Conservation (phyloP, 2,113 vertebrate genomes). For the Rhagologus leucostigma region DNA sequence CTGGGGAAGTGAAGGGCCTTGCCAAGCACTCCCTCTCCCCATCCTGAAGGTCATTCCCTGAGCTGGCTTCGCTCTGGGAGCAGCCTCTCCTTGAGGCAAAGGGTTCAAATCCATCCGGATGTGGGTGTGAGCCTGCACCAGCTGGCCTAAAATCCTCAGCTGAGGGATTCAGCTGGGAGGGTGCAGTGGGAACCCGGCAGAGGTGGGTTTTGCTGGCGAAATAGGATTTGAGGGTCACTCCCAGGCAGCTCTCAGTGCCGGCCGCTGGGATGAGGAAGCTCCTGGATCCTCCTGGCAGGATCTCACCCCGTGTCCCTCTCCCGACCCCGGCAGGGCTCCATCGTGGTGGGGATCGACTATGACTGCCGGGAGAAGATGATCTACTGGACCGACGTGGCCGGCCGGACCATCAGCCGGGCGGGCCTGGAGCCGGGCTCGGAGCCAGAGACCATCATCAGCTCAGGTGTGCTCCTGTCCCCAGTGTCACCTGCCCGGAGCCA, state of each 20-base stretch:
- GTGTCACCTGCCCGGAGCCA: neutral
- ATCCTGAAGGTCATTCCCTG: neutral
- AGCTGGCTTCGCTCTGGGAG: neutral
- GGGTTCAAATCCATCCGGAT: neutral
- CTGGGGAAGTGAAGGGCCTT: neutral
- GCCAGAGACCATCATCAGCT: slow-evolving; percentile 83
- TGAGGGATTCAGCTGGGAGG: neutral
- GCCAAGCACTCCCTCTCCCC: neutral
- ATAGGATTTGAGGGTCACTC: neutral
- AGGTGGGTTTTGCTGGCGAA: neutral
- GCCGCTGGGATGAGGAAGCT: neutral
- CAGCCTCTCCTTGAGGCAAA: neutral
- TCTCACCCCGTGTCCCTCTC: neutral
- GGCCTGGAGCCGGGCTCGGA: slow-evolving; percentile 82
- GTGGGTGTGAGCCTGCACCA: neutral
- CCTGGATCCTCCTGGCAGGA: neutral
- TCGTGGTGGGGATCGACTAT: slow-evolving; percentile 90
- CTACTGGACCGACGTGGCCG: slow-evolving; percentile 94
- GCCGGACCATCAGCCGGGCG: slow-evolving; percentile 85
- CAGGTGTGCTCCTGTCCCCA: slow-evolving; percentile 68
- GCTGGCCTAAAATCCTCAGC: neutral
- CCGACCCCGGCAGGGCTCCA: slow-evolving; percentile 82
- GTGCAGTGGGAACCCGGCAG: rapidly evolving
- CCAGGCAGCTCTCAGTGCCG: rapidly evolving
- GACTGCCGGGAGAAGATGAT: slow-evolving; percentile 89